phyloP scores from a whole-genome alignment of 2,113 vertebrate genomes.

The Junco hyemalis region DNA sequence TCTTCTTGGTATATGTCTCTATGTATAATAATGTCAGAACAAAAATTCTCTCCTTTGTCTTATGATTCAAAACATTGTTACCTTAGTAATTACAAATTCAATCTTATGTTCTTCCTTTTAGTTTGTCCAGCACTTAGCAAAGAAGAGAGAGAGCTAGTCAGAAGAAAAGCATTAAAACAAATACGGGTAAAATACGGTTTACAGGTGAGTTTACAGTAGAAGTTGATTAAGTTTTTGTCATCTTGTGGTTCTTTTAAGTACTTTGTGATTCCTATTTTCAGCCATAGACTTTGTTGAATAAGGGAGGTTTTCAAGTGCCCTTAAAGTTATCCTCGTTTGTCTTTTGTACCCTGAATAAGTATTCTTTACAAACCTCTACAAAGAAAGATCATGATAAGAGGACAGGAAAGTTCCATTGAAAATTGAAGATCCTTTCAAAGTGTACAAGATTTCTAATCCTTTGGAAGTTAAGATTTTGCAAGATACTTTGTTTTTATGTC shows the following conservation, averaged over 20 bases:
- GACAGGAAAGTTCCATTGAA: background rate
- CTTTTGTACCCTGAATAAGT: background rate
- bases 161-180: slow-evolving; percentile 93
- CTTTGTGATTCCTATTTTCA: background rate
- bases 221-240: background rate
- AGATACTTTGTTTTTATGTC: background rate
- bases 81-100: background rate
- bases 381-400: background rate
- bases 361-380: background rate
- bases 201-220: slow-evolving; percentile 79
- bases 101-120: slow-evolving; percentile 50
- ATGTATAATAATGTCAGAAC: background rate
- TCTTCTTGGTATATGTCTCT: background rate
- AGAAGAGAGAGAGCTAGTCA: slow-evolving; percentile 89
- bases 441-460: background rate
- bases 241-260: background rate
- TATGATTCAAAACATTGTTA: background rate
- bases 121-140: slow-evolving; percentile 82
- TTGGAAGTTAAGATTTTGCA: background rate
- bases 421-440: background rate
- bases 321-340: background rate
- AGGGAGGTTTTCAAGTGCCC: background rate
- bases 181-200: slow-evolving; percentile 97
- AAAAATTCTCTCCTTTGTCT: background rate
- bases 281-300: background rate